Evolutionary conservation across 2,888 invertebrate species (phyloP).

Genomic region (Hermodice carunculata): DNA sequence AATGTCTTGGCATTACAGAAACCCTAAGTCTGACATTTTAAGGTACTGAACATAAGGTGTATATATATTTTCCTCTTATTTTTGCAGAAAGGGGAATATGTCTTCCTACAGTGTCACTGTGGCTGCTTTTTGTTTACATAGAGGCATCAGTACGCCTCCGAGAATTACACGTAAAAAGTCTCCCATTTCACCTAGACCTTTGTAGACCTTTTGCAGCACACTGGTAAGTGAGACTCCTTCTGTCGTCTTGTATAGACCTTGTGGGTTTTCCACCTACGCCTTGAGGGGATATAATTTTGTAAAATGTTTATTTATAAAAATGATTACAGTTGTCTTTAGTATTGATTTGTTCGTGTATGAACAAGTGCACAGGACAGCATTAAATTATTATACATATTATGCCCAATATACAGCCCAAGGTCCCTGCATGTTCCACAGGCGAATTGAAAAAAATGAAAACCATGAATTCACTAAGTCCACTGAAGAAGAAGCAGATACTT

Average conservation of each 20-base stretch:
- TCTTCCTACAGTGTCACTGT: conserved; percentile 92
- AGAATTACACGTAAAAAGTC: conserved; percentile 81
- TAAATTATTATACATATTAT: too few species aligned
- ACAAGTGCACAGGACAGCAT: too few species aligned
- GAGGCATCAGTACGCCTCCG: conserved; percentile 91
- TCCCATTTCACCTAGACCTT: conserved; percentile 88
- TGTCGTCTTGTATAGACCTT: not conserved
- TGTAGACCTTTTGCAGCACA: conserved; percentile 97
- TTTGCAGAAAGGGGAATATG: conserved; percentile 90
- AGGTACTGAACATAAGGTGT: not conserved
- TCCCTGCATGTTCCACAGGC: too few species aligned
- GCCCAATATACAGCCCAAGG: too few species aligned
- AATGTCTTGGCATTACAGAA: not conserved
- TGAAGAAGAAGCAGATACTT: too few species aligned
- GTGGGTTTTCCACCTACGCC: too few species aligned
- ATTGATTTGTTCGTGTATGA: too few species aligned
- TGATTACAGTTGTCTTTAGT: too few species aligned
- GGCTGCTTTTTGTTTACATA: conserved; percentile 94
- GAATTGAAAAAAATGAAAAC: too few species aligned
- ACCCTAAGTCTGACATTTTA: not conserved
- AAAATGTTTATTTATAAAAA: too few species aligned
- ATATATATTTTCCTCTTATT: conserved; percentile 38
- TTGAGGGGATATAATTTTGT: too few species aligned
- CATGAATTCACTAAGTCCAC: too few species aligned
- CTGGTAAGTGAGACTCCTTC: conserved; percentile 76